Evolutionary conservation across 2,113 vertebrate species (phyloP), one percentile per base, ranked within the genome.

Genomic region (Callaeas wilsoni): DNA sequence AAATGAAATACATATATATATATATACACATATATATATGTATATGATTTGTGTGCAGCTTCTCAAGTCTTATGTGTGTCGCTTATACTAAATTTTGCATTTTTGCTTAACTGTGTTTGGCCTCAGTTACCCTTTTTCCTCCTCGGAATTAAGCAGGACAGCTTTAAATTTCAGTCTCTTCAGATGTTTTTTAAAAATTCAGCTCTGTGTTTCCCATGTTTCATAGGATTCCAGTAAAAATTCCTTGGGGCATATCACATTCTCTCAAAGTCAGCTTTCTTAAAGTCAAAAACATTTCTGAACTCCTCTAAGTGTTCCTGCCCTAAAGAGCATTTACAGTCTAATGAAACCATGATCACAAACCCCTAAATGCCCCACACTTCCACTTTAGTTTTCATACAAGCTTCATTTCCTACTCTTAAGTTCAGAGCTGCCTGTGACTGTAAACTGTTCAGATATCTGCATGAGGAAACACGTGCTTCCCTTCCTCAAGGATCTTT

Each of bases 131-230:
- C 94, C 95, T 91, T 96, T 96, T 95, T 89, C 77, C 73, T 94
- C 93, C 84, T 91, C 22, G 59, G 95, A 97, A 90, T 95, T 97
- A 95, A 96, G 76, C 60, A 63, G 63, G 42, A 92, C 0, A n/a
- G 96, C 95, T 96, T 97, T 97, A 96, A 88, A 84, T 97, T 97
- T 97, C 95, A 94, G 20, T 69, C 89, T 90, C 75, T 91, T 93
- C 79, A 94, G 71, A 67, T 84, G 90, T 89, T 95, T 96, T 89
- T 96, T 79, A 78, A 87, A 97, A 97, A 90, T 86, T 96, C 91
- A 84, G 64, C 69, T 95, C 80, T 95, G n/a, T 57, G 53, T 96
- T 96, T 95, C 92, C 96, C 67, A 91, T 96, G 90, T 97, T 97
- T 97, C 73, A 64, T 74, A 92, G 90, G 84, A 92, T 96, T 93